Evolutionary conservation across 92 coral and sea anemone species (phyloP).

Genomic region (Epizoanthus fatuus): DNA sequence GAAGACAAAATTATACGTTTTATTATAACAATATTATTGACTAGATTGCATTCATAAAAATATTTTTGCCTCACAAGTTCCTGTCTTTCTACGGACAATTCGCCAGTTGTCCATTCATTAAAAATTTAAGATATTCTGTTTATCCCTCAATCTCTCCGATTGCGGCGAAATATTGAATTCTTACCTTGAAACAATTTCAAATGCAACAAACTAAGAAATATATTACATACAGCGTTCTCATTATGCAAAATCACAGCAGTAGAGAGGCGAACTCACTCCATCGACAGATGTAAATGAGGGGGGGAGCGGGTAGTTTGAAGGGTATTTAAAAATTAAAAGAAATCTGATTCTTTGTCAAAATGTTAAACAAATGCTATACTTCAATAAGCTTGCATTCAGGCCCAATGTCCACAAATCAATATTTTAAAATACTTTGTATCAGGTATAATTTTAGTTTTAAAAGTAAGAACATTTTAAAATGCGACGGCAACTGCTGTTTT

Average conservation of each 20-base stretch:
- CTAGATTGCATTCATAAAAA: background rate
- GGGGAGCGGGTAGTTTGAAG: too few species aligned
- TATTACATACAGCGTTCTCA: background rate
- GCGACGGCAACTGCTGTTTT: too few species aligned
- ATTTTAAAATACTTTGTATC: background rate
- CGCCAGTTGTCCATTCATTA: background rate
- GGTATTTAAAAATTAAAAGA: background rate
- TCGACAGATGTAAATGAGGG: too few species aligned
- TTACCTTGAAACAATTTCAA: background rate
- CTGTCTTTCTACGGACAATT: conserved; percentile 3
- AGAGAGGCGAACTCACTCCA: background rate
- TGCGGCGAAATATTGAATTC: background rate
- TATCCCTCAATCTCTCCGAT: conserved; percentile 17
- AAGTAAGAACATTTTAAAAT: too few species aligned
- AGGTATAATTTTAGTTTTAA: too few species aligned
- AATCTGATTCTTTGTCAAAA: background rate
- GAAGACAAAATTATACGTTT: too few species aligned
- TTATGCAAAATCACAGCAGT: background rate
- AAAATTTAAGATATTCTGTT: conserved; percentile 29
- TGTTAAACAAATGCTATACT: background rate
- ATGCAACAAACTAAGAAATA: background rate
- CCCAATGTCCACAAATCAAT: background rate
- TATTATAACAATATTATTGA: too few species aligned
- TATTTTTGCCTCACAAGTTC: background rate
- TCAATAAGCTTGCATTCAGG: background rate